Evolutionary conservation across 2,888 invertebrate genomes (phyloP).

Genomic region (Dysmachus trigonus): DNA sequence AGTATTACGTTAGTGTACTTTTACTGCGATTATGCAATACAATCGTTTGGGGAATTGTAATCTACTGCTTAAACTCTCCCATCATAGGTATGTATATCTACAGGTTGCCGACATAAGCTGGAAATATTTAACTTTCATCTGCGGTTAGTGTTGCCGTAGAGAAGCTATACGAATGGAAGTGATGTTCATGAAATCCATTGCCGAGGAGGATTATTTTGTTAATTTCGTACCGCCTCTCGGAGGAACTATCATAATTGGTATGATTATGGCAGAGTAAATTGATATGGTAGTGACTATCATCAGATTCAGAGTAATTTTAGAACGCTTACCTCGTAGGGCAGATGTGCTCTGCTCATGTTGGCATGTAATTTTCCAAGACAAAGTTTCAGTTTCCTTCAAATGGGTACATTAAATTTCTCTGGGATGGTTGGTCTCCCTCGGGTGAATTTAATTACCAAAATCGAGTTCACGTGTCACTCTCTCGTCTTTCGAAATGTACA

Average conservation of each 20-base stretch:
- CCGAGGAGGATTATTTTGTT: not conserved
- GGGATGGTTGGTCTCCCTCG: not conserved
- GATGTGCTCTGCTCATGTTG: not conserved
- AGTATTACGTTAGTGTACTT: not conserved
- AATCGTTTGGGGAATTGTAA: not conserved
- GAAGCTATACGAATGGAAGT: not conserved
- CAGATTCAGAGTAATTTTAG: not conserved
- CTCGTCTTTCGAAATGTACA: not conserved
- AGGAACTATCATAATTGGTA: slow-evolving; percentile 5
- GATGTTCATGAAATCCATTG: not conserved
- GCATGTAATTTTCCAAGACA: not conserved
- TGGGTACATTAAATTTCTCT: not conserved
- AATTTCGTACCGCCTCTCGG: not conserved
- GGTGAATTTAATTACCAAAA: not conserved
- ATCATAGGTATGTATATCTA: not conserved
- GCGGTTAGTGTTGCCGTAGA: not conserved
- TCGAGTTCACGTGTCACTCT: not conserved
- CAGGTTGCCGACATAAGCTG: not conserved
- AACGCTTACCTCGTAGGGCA: not conserved
- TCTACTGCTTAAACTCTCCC: not conserved
- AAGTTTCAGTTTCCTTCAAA: not conserved
- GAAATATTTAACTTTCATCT: not conserved
- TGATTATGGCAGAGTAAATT: not conserved
- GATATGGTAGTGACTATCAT: not conserved
- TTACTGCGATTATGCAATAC: not conserved